These are phyloP conservation scores for Gibbula magus DNA, from an alignment of 2,888 invertebrate genomes.

Conservation along the genomic window DNA sequence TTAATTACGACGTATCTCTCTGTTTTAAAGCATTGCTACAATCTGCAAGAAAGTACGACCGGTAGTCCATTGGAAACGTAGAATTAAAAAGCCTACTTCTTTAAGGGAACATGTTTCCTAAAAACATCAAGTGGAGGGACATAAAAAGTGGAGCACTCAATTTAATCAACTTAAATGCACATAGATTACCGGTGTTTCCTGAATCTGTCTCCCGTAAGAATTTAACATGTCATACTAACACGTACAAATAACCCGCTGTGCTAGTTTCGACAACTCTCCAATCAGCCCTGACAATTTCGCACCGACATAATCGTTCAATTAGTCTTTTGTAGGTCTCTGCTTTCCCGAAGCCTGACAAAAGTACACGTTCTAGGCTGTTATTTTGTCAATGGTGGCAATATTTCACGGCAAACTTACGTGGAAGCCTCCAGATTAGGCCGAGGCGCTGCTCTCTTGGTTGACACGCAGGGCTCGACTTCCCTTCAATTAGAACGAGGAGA, in stretches of 20 bases:
- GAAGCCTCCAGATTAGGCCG: neutral
- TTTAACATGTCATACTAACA: slow-evolving; percentile 9
- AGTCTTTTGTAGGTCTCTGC: slow-evolving; percentile 16
- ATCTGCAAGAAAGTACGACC: too few relatives aligned
- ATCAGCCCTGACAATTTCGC: slow-evolving; percentile 1
- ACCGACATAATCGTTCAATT: slow-evolving; percentile 19
- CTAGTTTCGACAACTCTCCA: slow-evolving; percentile 12
- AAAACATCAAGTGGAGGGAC: too few relatives aligned
- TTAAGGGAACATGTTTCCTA: too few relatives aligned
- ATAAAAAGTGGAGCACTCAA: too few relatives aligned
- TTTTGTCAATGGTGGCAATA: slow-evolving; percentile 12
- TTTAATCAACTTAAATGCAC: too few relatives aligned
- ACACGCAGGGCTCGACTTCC: slow-evolving; percentile 13
- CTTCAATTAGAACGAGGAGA: slow-evolving; percentile 18
- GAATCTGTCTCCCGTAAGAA: too few relatives aligned
- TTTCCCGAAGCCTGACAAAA: neutral
- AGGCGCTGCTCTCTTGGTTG: neutral
- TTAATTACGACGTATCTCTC: too few relatives aligned
- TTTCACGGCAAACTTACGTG: slow-evolving; percentile 12
- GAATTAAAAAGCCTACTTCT: too few relatives aligned
- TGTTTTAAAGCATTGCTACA: too few relatives aligned
- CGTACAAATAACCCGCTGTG: neutral
- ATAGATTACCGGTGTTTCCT: too few relatives aligned
- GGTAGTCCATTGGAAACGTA: too few relatives aligned
- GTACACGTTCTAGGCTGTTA: slow-evolving; percentile 11